Percentiles rank a stretch among this genome's conserved stretches.
Evolutionary conservation across 2,888 invertebrate species (phyloP).

Genomic region (Melipona bicolor): DNA sequence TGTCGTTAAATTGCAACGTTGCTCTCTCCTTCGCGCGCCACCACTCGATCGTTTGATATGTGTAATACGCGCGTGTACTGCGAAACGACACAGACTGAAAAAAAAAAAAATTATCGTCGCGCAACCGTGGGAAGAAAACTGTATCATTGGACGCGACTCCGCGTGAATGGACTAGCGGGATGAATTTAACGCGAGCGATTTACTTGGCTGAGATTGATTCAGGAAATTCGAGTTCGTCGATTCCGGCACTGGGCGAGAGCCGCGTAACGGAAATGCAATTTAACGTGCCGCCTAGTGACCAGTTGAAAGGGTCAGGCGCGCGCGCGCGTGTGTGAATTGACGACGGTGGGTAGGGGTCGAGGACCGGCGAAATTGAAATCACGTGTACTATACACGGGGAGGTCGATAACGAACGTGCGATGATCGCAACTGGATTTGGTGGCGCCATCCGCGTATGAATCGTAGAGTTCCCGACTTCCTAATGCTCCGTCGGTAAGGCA

Average conservation of each 20-base stretch:
- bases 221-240: conserved; percentile 33
- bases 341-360: conserved; percentile 11
- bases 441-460: conserved; percentile 77
- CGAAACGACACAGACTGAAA: background rate
- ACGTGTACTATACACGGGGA: conserved; percentile 30
- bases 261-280: conserved; percentile 49
- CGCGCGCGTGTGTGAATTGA: conserved; percentile 21
- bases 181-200: background rate
- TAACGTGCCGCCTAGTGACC: conserved; percentile 20
- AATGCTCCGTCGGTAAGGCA: conserved; percentile 75
- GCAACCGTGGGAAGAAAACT: too few relatives aligned
- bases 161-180: background rate
- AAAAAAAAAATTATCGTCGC: background rate
- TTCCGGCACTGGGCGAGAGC: conserved; percentile 26
- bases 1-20: background rate
- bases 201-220: conserved; percentile 5
- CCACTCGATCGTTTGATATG: background rate
- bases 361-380: conserved; percentile 32
- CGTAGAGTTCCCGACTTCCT: conserved; percentile 49
- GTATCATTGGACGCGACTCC: background rate
- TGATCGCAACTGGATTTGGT: conserved; percentile 66
- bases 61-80: too few relatives aligned
- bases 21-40: background rate
- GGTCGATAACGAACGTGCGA: conserved; percentile 75
- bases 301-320: conserved; percentile 12